These are phyloP conservation scores for Napeogenes sylphis DNA, from an alignment of 2,888 invertebrate genomes.

Conservation along the genomic window DNA sequence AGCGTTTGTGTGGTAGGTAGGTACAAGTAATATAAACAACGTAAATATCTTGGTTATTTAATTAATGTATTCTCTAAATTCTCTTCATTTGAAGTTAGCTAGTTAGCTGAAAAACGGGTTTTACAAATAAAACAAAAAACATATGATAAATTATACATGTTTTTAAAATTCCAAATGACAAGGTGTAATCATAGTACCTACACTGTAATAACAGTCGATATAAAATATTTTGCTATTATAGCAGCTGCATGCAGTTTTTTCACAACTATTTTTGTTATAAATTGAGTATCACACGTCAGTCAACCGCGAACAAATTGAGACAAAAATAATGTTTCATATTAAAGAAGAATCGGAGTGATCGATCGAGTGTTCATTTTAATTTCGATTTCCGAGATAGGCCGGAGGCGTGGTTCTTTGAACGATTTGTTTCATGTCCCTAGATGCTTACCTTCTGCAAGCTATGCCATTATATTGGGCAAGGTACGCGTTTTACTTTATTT, in stretches of 20 bases:
- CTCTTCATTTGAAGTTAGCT: no score
- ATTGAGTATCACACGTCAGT: slow-evolving; percentile 60
- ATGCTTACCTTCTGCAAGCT: slow-evolving; percentile 43
- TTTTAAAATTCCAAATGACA: no score
- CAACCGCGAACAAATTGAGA: slow-evolving; percentile 67
- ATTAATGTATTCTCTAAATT: no score
- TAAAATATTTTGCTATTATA: slow-evolving; percentile 15
- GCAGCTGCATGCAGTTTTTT: slow-evolving; percentile 29
- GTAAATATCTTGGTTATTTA: no score
- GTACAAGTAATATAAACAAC: no score
- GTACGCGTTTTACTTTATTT: slow-evolving; percentile 4
- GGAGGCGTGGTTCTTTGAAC: slow-evolving; percentile 71
- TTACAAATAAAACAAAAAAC: no score
- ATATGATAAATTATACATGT: no score
- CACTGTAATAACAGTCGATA: no score
- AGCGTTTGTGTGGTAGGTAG: no score
- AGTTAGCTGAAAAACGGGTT: no score
- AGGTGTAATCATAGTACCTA: no score
- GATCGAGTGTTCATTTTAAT: slow-evolving; percentile 76
- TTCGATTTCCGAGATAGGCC: slow-evolving; percentile 70
- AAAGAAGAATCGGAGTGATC: slow-evolving; percentile 73
- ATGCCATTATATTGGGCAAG: background rate
- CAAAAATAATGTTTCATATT: slow-evolving; percentile 72
- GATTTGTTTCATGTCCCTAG: slow-evolving; percentile 74
- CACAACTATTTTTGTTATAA: slow-evolving; percentile 40